These are phyloP conservation scores for Chlorops oryzae DNA, from an alignment of 1,140 invertebrate genomes.

Conservation along the genomic window DNA sequence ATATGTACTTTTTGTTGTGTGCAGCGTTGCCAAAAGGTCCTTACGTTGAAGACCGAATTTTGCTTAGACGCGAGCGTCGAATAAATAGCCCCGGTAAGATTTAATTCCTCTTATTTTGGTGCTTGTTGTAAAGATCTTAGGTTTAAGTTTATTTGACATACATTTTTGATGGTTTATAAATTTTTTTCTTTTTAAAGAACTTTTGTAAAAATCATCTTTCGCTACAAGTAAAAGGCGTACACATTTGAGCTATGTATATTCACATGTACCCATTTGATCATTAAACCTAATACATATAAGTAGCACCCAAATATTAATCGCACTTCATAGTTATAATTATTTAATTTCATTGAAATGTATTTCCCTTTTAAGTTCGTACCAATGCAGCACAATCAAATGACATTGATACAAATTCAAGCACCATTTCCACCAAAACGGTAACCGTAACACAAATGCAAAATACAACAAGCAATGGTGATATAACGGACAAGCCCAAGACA, in stretches of 20 bases:
- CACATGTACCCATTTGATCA: too few relatives aligned
- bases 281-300: too few relatives aligned
- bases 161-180: too few relatives aligned
- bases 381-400: constrained; percentile 6
- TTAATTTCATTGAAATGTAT: neutral
- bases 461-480: constrained; percentile 20
- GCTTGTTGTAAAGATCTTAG: too few relatives aligned
- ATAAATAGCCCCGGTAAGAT: constrained; percentile 46
- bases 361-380: neutral
- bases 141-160: too few relatives aligned
- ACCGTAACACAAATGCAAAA: constrained; percentile 18
- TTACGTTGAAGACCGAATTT: constrained; percentile 46
- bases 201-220: too few relatives aligned
- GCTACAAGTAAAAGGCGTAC: too few relatives aligned
- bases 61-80: constrained; percentile 43
- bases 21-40: constrained; percentile 25
- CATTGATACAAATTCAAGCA: constrained; percentile 4
- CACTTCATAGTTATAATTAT: too few relatives aligned
- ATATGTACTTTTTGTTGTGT: neutral
- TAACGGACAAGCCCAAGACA: constrained; percentile 3
- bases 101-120: too few relatives aligned
- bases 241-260: too few relatives aligned
- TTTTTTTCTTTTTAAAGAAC: too few relatives aligned
- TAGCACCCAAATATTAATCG: too few relatives aligned
- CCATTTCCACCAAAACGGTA: constrained; percentile 11